Evolutionary conservation across 2,888 invertebrate genomes (phyloP), one percentile per base, ranked within the genome.

Genomic region (Frankliniella fusca): DNA sequence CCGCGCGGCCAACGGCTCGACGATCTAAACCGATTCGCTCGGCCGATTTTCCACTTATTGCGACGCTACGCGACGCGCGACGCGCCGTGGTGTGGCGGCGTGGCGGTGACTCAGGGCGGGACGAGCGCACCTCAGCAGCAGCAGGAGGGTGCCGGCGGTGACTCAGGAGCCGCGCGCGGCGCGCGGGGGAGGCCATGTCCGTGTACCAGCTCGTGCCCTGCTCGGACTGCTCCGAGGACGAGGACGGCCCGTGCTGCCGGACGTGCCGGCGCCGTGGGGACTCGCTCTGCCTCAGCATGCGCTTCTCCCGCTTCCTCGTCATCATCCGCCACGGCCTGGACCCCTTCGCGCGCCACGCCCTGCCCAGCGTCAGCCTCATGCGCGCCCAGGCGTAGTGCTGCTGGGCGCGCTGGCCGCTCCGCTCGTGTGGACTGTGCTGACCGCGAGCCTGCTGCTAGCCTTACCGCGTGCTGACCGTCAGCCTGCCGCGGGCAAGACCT

Each of bases 291-390:
- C 79, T 80, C 9, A 11, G 48, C 48, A n/a, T 81, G n/a, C 28
- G 23, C 23, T 38, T 65, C 61, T n/a, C 81, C 27, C 61, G 38
- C 81, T 81, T 65, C 81, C 28, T 65, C 23, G 70, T 70, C 70
- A 70, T 70, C 70, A 70, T 70, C 23, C 70, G 70, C 70, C 70
- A 70, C 70, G 70, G 70, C 23, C 70, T 70, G 70, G 70, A 70
- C 70, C 70, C 70, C 23, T 70, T 70, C 70, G 70, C 15, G 15
- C 54, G 54, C 15, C 12, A 18, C 54, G 54, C 54, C 15, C 54
- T 54, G 54, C 54, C 54, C 54, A 54, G 70, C 70, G 70, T 70
- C n/a, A 70, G 70, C 70, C 70, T 70, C 9, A 3, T 54, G 54
- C 18, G 15, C 54, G 54, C 15, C 54, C 3, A 18, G 54, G 18